These are phyloP conservation scores for Pygocentrus nattereri DNA, from an alignment of 2,797 vertebrate genomes.

Conservation along the genomic window DNA sequence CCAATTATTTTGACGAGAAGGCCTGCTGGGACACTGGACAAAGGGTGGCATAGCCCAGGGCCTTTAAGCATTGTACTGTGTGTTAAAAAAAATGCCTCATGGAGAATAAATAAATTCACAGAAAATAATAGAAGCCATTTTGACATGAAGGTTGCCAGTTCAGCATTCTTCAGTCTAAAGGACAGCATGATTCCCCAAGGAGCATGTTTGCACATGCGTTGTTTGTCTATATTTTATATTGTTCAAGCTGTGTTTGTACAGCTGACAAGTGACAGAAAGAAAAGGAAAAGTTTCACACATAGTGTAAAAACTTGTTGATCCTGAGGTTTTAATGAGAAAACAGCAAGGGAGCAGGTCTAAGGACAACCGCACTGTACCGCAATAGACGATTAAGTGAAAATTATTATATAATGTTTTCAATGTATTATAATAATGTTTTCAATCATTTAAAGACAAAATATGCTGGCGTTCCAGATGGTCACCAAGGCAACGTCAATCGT, in stretches of 20 bases:
- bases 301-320: too few relatives aligned
- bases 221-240: background rate
- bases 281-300: too few relatives aligned
- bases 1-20: constrained; percentile 20
- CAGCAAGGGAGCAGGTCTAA: background rate
- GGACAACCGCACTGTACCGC: background rate
- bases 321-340: too few relatives aligned
- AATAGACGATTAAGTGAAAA: constrained; percentile 16
- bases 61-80: background rate
- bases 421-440: too few relatives aligned
- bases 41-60: background rate
- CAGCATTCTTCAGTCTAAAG: background rate
- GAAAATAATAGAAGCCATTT: constrained; percentile 11
- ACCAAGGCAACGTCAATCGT: constrained; percentile 61
- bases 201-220: constrained; percentile 1
- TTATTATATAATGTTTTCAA: too few relatives aligned
- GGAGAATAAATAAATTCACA: background rate
- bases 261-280: too few relatives aligned
- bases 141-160: background rate
- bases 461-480: constrained; percentile 61
- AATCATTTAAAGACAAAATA: constrained; percentile 51
- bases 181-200: constrained; percentile 1
- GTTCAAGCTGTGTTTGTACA: background rate
- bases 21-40: background rate
- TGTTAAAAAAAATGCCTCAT: background rate